phyloP scores from a whole-genome alignment of 2,888 invertebrate species.

The Yponomeuta cagnagella region DNA sequence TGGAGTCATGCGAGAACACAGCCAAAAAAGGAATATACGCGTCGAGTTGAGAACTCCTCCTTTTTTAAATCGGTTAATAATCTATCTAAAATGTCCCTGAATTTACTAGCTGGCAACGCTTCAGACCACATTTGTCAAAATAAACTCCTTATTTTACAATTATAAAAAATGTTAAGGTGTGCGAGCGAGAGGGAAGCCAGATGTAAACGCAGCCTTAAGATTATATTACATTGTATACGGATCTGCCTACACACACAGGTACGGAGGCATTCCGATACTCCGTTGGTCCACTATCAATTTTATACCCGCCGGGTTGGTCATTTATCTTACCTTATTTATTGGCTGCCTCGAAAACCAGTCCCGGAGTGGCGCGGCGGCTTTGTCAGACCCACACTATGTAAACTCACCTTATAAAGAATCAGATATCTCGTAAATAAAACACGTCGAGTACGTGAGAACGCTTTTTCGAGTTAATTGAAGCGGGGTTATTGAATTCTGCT shows the following conservation, averaged over 20 bases:
- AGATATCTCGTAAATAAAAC: conserved; percentile 15
- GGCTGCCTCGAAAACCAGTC: conserved; percentile 67
- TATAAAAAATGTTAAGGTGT: no score
- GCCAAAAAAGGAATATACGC: no score
- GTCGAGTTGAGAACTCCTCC: no score
- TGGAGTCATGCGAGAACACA: no score
- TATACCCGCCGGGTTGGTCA: conserved; percentile 68
- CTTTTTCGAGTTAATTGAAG: conserved; percentile 15
- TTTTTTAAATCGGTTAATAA: no score
- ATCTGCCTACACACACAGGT: conserved; percentile 16
- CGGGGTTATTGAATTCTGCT: not conserved
- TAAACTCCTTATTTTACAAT: no score
- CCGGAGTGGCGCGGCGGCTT: conserved; percentile 45
- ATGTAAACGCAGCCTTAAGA: not conserved
- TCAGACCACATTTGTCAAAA: no score
- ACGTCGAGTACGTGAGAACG: conserved; percentile 28
- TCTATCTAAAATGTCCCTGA: no score
- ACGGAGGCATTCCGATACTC: conserved; percentile 39
- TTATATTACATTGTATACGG: conserved; percentile 6
- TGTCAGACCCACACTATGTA: conserved; percentile 49
- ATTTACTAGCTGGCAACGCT: no score
- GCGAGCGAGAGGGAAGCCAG: no score
- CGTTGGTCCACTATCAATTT: conserved; percentile 69
- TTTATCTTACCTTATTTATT: conserved; percentile 75
- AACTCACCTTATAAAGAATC: conserved; percentile 23